These are phyloP conservation scores for Euphydryas editha DNA, from an alignment of 2,888 invertebrate genomes.

Conservation along the genomic window DNA sequence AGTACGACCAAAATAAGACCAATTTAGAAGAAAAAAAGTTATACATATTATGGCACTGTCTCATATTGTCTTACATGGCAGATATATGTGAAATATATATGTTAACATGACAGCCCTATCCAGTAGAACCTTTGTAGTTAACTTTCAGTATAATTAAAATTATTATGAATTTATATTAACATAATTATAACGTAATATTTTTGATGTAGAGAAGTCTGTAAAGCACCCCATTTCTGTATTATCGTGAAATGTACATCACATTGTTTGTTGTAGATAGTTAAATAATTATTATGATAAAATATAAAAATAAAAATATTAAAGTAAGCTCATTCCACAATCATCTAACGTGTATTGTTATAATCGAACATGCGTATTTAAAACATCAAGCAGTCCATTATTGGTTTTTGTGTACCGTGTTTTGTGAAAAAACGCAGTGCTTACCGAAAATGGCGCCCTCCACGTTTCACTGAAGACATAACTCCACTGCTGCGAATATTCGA, in stretches of 20 bases:
- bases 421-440: conserved; percentile 84
- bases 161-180: conserved; percentile 35
- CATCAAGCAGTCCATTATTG: conserved; percentile 21
- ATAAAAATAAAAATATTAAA: not conserved
- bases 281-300: conserved; percentile 16
- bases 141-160: conserved; percentile 39
- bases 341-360: conserved; percentile 14
- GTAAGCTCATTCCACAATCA: conserved; percentile 12
- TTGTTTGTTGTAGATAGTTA: conserved; percentile 56
- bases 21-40: too few species aligned
- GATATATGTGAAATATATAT: conserved; percentile 28
- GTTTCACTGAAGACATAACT: conserved; percentile 90
- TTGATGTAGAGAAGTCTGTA: conserved; percentile 31
- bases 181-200: conserved; percentile 33
- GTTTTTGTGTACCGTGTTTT: conserved; percentile 50
- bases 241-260: conserved; percentile 39
- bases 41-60: too few species aligned
- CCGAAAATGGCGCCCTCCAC: conserved; percentile 93
- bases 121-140: conserved; percentile 48
- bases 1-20: too few species aligned
- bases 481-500: conserved; percentile 90
- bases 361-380: conserved; percentile 31
- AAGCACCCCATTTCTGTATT: conserved; percentile 35
- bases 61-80: conserved; percentile 9
- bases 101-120: conserved; percentile 19